Base-by-base conservation (phyloP, 2,888 invertebrate species). In the Sarcophaga variegata region DNA sequence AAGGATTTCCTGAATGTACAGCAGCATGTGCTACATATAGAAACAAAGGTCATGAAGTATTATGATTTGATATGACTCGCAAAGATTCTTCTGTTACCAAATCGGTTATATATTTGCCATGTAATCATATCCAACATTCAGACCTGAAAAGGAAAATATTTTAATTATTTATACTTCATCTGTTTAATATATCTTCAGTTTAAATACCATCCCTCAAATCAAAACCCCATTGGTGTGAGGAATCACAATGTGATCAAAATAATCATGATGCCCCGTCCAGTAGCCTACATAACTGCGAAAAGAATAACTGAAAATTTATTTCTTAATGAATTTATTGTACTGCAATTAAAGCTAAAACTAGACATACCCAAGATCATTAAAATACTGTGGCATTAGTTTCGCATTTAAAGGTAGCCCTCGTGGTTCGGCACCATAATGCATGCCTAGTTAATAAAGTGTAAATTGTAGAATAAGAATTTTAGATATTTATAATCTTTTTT, bases 251-350 rank as follows among this genome's bases (percentile, higher is more conserved):
- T 98, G 98, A 92, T 98, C 98, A 91, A 95, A 97, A 93, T 98
- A 97, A 93, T 98, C 98, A 27, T 97, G 97, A 92, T 96, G 97
- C 0, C 98, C 98, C 0, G 96, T 96, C 96, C 97, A 98, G 91
- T 95, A 97, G 0, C 98, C 95, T 22, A 96, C 93, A 94, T 97
- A 96, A 86, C 96, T 95, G 90, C 96, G 95, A 91, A 98, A 98
- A 25, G 93, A 94, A 90, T 96, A 96, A 3, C 93, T 93, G 81
- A 14, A 82, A 80, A 77, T 20, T n/a, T 25, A 49, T 49, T 49
- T 12, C 49, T 0, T 1, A 4, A 14, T 14, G 4, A 49, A 10
- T 49, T 49, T 49, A 49, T 49, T 49, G 12, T 2, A 37, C 2
- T 37, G 4, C 10, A 8, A 10, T 14, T 14, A 37, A 14, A 64